Conservation (phyloP, 2,113 vertebrate genomes). For the Camelus bactrianus region DNA sequence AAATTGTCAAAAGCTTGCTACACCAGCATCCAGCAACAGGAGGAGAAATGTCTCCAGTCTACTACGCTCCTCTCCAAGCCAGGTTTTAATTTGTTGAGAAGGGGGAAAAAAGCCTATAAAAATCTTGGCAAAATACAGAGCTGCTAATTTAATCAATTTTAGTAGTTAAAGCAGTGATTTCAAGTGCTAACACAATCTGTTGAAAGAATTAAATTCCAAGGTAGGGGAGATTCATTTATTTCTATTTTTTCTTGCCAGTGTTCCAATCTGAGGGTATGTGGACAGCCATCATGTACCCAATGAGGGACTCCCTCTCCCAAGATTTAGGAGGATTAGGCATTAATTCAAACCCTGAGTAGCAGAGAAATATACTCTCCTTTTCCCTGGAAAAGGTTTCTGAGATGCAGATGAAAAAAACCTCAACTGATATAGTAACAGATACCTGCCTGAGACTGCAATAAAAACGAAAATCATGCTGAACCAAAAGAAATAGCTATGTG, state of each 20-base stretch:
- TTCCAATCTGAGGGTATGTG: constrained; percentile 69
- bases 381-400: not conserved
- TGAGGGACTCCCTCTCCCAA: not conserved
- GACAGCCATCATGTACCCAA: constrained; percentile 43
- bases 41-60: constrained; percentile 80
- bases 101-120: constrained; percentile 74
- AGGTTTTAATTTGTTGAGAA: constrained; percentile 82
- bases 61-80: constrained; percentile 76
- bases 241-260: constrained; percentile 75
- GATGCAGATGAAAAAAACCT: not conserved
- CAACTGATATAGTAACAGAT: not conserved
- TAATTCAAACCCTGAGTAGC: not conserved
- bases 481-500: not conserved
- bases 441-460: not conserved
- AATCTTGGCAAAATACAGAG: constrained; percentile 83
- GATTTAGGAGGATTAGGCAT: not conserved
- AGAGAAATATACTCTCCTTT: not conserved
- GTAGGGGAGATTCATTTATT: constrained; percentile 80
- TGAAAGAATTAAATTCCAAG: constrained; percentile 82
- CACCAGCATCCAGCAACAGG: constrained; percentile 78
- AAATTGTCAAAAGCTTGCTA: constrained; percentile 80
- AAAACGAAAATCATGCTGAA: not conserved
- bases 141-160: constrained; percentile 84
- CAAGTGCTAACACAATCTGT: constrained; percentile 83
- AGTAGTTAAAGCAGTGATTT: constrained; percentile 83